Conservation (phyloP, 2,797 vertebrate genomes). For the Odontamblyopus lacepedii region DNA sequence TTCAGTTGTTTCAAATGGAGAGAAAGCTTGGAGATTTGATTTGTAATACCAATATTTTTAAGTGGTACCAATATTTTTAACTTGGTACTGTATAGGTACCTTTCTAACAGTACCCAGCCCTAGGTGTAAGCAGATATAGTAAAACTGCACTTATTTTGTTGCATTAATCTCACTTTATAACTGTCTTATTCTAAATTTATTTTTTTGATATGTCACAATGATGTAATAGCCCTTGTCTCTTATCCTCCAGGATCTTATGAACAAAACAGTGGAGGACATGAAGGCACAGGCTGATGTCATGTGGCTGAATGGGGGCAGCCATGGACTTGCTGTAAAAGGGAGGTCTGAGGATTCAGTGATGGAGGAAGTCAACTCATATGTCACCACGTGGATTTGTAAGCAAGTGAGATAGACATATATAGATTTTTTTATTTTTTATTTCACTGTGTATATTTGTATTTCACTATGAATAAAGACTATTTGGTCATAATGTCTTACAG, state of each 20-base stretch:
- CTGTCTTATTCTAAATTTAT: too few relatives aligned
- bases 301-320: conserved; percentile 88
- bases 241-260: conserved; percentile 78
- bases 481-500: not conserved
- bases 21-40: not conserved
- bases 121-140: too few relatives aligned
- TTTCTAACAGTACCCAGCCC: too few relatives aligned
- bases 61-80: too few relatives aligned
- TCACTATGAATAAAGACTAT: conserved; percentile 32
- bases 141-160: too few relatives aligned
- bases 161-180: too few relatives aligned
- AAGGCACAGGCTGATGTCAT: conserved; percentile 80
- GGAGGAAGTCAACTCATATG: conserved; percentile 84
- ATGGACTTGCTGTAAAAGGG: conserved; percentile 86
- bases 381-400: conserved; percentile 84
- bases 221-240: conserved; percentile 21
- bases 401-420: conserved; percentile 26
- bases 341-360: conserved; percentile 80
- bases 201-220: not conserved
- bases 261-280: conserved; percentile 79
- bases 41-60: too few relatives aligned
- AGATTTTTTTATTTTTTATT: not conserved
- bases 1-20: not conserved
- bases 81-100: too few relatives aligned
- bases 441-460: not conserved